These are phyloP conservation scores for Anolis sagrei DNA, from an alignment of 2,113 vertebrate species.

Conservation along the genomic window DNA sequence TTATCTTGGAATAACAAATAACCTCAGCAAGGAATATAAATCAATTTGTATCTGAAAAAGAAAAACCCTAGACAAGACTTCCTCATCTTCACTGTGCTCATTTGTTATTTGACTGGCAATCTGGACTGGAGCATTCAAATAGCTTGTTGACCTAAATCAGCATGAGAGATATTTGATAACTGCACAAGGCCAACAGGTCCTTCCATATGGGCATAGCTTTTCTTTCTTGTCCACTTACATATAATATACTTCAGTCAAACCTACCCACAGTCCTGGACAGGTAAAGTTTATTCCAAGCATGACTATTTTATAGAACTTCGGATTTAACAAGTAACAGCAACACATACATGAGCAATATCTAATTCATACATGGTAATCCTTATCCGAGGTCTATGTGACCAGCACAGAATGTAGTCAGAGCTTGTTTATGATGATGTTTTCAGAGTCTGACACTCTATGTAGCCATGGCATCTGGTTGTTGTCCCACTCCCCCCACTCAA, in stretches of 20 bases:
- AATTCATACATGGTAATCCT: no score
- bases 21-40: background rate
- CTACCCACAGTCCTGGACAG: no score
- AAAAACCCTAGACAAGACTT: background rate
- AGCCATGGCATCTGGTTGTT: no score
- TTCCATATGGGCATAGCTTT: background rate
- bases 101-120: background rate
- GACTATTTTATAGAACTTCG: no score
- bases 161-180: background rate
- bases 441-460: no score
- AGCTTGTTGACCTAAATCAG: background rate
- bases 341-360: no score
- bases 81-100: background rate
- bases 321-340: background rate
- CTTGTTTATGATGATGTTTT: no score
- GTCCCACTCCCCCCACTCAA: no score
- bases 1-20: constrained; percentile 16
- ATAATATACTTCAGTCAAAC: background rate
- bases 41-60: background rate
- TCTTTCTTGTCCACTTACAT: background rate
- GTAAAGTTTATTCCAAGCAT: background rate
- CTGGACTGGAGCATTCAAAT: background rate
- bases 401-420: no score
- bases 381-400: no score
- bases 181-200: background rate